phyloP scores from a whole-genome alignment of 2,797 vertebrate genomes.

The Sebastes iracundus region DNA sequence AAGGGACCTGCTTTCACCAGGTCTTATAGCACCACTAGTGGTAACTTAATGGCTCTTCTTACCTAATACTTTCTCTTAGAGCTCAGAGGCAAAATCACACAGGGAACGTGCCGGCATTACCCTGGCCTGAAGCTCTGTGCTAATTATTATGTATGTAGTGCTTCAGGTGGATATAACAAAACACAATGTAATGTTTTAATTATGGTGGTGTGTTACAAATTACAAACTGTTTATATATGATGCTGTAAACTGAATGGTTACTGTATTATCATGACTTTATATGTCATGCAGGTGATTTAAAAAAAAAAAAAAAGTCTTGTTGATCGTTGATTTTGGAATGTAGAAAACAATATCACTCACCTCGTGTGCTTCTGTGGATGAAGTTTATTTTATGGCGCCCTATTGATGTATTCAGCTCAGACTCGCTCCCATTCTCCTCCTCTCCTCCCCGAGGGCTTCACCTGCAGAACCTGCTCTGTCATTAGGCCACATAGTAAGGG shows the following conservation, averaged over 20 bases:
- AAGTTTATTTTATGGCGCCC: constrained; percentile 5
- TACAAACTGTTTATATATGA: background rate
- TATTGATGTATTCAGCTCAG: constrained; percentile 21
- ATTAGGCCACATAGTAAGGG: constrained; percentile 27
- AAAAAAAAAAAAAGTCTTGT: background rate
- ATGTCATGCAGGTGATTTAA: background rate
- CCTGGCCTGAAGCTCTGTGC: constrained; percentile 10
- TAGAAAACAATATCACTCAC: background rate
- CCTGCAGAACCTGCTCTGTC: constrained; percentile 58
- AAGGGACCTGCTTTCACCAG: constrained; percentile 24
- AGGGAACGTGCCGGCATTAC: constrained; percentile 22
- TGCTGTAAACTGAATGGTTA: background rate
- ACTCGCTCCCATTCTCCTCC: background rate
- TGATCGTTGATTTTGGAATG: background rate
- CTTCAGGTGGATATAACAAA: constrained; percentile 4
- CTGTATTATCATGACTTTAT: background rate
- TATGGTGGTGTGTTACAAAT: background rate
- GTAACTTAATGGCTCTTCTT: constrained; percentile 57
- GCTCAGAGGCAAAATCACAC: constrained; percentile 45
- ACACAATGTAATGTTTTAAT: background rate
- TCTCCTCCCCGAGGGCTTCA: constrained; percentile 42
- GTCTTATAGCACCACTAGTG: constrained; percentile 18
- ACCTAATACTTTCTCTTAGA: constrained; percentile 56
- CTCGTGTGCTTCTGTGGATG: background rate
- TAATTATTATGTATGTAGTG: constrained; percentile 17